Conservation (phyloP, 2,113 vertebrate genomes). For the Gopherus evgoodei region DNA sequence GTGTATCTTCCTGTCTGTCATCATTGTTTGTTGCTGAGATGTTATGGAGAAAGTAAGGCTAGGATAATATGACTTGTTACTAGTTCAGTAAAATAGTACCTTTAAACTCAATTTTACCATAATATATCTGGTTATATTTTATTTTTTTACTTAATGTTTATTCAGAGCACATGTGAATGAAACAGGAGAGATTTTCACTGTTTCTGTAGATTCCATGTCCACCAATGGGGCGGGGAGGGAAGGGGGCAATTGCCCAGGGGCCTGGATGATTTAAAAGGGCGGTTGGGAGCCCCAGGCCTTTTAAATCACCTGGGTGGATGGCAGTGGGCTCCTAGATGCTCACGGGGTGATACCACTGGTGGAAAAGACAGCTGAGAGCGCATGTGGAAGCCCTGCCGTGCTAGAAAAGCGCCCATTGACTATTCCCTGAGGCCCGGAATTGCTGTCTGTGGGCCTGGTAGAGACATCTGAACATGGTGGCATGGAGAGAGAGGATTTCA, state of each 20-base stretch:
- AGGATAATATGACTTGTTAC: neutral
- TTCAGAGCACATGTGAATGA: neutral
- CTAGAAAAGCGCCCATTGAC: too few species aligned
- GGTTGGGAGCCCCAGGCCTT: too few species aligned
- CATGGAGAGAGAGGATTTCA: neutral
- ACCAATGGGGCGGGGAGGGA: too few species aligned
- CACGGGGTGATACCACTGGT: too few species aligned
- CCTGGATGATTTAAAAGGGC: too few species aligned
- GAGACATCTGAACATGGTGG: neutral
- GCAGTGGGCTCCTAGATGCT: too few species aligned
- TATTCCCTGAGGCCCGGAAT: too few species aligned
- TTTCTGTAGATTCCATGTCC: neutral
- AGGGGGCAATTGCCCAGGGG: too few species aligned
- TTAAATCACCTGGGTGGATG: too few species aligned
- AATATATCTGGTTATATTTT: neutral
- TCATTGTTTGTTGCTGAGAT: neutral
- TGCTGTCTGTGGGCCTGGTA: neutral
- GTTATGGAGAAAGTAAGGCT: neutral
- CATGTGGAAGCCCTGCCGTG: too few species aligned
- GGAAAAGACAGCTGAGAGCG: too few species aligned
- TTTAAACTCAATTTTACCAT: neutral
- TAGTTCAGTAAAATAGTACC: neutral
- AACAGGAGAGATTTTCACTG: neutral
- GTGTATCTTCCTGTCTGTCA: neutral
- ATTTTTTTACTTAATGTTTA: neutral